phyloP scores from a whole-genome alignment of 2,888 invertebrate genomes.

The Epistrophella euchroma region DNA sequence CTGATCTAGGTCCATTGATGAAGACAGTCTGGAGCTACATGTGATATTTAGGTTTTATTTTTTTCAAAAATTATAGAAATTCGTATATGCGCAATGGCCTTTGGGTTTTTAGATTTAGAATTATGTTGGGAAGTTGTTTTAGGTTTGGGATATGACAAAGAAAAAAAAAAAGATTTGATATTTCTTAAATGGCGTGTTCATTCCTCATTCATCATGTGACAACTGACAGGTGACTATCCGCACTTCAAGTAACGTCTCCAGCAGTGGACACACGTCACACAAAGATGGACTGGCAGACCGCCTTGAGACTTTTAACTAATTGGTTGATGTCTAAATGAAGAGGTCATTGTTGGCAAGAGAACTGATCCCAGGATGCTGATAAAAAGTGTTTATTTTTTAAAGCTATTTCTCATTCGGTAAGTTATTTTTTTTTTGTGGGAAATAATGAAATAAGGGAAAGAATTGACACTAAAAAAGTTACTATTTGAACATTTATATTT shows the following conservation, averaged over 20 bases:
- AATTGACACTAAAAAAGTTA: too few relatives aligned
- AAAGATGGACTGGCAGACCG: conserved; percentile 48
- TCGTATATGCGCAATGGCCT: conserved; percentile 1
- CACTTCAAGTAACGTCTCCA: conserved; percentile 61
- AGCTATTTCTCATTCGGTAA: not conserved
- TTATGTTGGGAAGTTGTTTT: conserved; percentile 3
- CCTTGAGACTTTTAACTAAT: conserved; percentile 70
- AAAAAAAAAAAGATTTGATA: conserved; percentile 38
- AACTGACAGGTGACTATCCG: conserved; percentile 72
- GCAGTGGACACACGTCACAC: conserved; percentile 69
- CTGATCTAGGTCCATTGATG: conserved; percentile 64
- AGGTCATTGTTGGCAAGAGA: conserved; percentile 43
- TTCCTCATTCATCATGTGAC: conserved; percentile 71
- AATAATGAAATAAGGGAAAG: not conserved
- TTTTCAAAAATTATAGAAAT: not conserved
- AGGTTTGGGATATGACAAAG: conserved; percentile 31
- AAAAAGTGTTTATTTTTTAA: conserved; percentile 16
- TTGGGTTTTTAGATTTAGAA: not conserved
- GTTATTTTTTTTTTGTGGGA: not conserved
- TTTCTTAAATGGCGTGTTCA: conserved; percentile 27
- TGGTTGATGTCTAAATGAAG: conserved; percentile 71
- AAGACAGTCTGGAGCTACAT: conserved; percentile 48
- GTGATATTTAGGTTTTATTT: conserved; percentile 53
- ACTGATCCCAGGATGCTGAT: conserved; percentile 55
- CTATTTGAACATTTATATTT: too few relatives aligned